Evolutionary conservation across 2,888 invertebrate species (phyloP), one percentile per base, ranked within the genome.

Genomic region (Conistra vaccinii): DNA sequence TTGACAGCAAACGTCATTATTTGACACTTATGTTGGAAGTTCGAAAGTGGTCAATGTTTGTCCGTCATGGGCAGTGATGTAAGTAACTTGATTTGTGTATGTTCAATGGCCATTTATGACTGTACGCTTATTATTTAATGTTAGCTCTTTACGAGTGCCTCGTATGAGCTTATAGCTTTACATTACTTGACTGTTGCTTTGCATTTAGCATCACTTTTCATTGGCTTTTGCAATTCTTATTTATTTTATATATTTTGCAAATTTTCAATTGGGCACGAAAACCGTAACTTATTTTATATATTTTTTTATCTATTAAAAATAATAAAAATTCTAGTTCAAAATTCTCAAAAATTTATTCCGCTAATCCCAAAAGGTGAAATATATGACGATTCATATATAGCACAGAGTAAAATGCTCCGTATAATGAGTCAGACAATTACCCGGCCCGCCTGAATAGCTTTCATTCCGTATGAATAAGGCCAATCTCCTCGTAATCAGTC

Each of bases 1-100:
- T 78, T 69, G 69, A 79, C 77, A 76, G 78, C 51, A 26, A 75
- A 76, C 61, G 63, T 85, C 81, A 72, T 84, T 74, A 73, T 65
- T 69, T 83, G 73, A 70, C 73, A 76, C 66, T 78, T 72, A 60
- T 9, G 53, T 77, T 68, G 53, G 61, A 81, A 53, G 60, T 83
- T 85, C 48, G 80, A 80, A 77, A 80, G 83, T 69, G 62, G 67
- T 60, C 57, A 63, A 61, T 78, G 26, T 80, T 76, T 78, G 78
- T 78, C 73, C 69, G 62, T 60, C 66, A 58, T 67, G 9, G 26
- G 9, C 9, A 77, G 58, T 81, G 78, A 68, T 61, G 62, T 69
- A 67, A 80, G 62, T 69, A 67, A 80, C 53, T 26, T 62, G 48
- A 63, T 58, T 58, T 32, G 23, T 80, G 0, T 17, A 45, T 53